A percentile compares a stretch with the other conserved stretches of the same genome.
Conservation (phyloP, 2,797 vertebrate species). For the Ciconia nigra region DNA sequence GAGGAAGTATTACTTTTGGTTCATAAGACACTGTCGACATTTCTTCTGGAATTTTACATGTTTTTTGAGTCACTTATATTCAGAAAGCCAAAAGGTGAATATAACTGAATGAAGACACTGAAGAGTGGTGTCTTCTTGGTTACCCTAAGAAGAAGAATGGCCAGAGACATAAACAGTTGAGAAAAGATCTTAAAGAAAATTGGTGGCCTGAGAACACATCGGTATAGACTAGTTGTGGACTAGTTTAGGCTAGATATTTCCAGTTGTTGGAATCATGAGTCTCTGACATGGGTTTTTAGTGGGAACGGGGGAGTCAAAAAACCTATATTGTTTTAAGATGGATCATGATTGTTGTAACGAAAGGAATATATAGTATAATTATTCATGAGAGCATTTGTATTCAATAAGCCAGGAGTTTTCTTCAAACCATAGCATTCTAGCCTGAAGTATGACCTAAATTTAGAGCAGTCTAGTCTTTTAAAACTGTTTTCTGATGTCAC, state of each 20-base stretch:
- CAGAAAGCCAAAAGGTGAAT: neutral
- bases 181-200: neutral
- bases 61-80: neutral
- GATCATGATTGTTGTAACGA: neutral
- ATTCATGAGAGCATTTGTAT: neutral
- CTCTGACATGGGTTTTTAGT: neutral
- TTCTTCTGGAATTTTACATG: neutral
- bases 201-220: neutral
- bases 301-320: neutral
- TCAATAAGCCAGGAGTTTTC: neutral
- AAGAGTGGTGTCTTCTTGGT: neutral
- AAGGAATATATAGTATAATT: neutral
- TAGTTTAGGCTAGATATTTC: neutral
- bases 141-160: neutral
- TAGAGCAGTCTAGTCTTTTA: neutral
- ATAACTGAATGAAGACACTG: neutral
- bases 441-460: neutral
- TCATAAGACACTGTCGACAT: rapidly evolving
- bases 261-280: neutral
- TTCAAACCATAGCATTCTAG: neutral
- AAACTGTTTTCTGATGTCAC: neutral
- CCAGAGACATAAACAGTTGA: neutral
- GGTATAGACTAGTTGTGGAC: neutral
- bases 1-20: neutral
- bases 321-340: neutral